Base-by-base conservation (phyloP, 2,888 invertebrate species). In the Spilarctia lutea region DNA sequence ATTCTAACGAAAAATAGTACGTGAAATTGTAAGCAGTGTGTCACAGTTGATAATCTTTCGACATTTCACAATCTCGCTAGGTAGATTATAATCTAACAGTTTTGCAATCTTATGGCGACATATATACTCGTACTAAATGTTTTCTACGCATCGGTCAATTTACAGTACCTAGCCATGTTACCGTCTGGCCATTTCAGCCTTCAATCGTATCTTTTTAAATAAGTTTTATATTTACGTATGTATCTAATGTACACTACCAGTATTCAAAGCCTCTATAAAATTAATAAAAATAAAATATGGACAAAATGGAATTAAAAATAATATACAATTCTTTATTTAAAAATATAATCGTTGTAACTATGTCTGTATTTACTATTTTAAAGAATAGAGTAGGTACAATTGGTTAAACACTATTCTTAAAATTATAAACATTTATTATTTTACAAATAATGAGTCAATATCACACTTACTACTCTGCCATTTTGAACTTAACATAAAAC, bases 221-320 rank as follows among this genome's bases (percentile, higher is more conserved):
- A 73, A 27, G 56, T 52, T 60, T 30, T 65, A 52, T 72, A 69
- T 68, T 72, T 82, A 83, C n/a, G n/a, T n/a, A n/a, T n/a, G n/a
- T n/a, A n/a, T n/a, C 68, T 69, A 30, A 63, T 63, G 30, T 80
- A 77, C 75, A 73, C 69, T 63, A 48, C 35, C 16, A 81, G 71
- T 63, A 71, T 33, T 69, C 66, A 71, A 80, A 83, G 83, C 80
- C 84, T 80, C 80, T 79, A 74, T 42, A 73, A 71, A 63, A 73
- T 66, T 56, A 75, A 74, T 73, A 74, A 56, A 39, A 30, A 65
- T 35, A 74, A 18, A 42, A 45, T 73, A 63, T 73, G 39, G 68
- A 68, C 67, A 27, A 63, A 67, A 30, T 73, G n/a, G 35, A 67
- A 52, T 66, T 72, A 60, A 48, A 63, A 68, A 33, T 56, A 11